Base-by-base conservation (phyloP, 2,888 invertebrate genomes). In the Drosophila lacicola region DNA sequence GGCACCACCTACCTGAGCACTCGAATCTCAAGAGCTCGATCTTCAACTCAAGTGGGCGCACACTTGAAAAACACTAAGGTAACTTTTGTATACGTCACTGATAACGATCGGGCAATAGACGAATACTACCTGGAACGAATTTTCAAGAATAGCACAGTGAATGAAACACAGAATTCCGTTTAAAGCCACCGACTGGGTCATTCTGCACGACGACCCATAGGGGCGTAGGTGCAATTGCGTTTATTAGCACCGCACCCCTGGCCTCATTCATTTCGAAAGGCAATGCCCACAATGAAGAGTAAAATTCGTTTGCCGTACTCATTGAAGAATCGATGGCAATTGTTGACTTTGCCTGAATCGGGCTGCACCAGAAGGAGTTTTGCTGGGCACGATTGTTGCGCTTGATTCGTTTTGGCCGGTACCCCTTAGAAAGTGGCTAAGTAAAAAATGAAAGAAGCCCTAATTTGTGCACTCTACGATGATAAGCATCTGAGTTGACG, bases 171-270 rank as follows among this genome's bases (percentile, higher is more conserved):
- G 44, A 78, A 77, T 90, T 87, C 90, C 37, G 70, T 80, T 79
- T 82, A 89, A 89, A 86, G 80, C 89, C 82, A 71, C 89, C 90
- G 90, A 89, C 90, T 72, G 88, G 61, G 82, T 70, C 70, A 78
- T 72, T 75, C 62, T 56, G 46, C 21, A 33, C 56, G 54, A 63
- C 45, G 75, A 55, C 76, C 74, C 79, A 60, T 61, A 74, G 69
- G 78, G 84, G 82, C 81, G 88, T 89, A 89, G 88, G 82, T 90
- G 88, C 89, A 90, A 88, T 88, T 88, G 91, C 90, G 89, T 90
- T 90, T 90, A 90, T 91, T 89, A 84, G 88, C 82, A 88, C 81
- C 74, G 88, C 82, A 82, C 86, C 79, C 78, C 74, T 73, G 80
- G 75, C 50, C 39, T 80, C 80, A 82, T 80, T 82, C 76, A 74